Evolutionary conservation across 2,888 invertebrate genomes (phyloP).

Genomic region (Eudasyphora cyanicolor): DNA sequence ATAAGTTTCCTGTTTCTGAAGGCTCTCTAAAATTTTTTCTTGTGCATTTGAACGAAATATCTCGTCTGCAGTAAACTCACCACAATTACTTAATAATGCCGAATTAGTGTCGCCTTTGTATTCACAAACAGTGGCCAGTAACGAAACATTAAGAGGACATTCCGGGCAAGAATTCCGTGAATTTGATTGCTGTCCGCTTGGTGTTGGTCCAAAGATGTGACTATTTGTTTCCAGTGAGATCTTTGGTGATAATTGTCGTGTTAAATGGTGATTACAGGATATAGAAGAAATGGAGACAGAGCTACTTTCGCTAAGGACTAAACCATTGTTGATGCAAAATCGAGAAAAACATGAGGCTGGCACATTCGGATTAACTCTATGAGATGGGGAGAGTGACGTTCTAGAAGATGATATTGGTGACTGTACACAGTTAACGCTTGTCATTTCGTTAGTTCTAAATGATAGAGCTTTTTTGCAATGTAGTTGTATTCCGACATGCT

Average conservation of each 20-base stretch:
- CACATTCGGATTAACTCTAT: constrained; percentile 36
- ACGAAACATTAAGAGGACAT: constrained; percentile 51
- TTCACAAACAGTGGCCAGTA: constrained; percentile 57
- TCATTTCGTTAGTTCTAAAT: neutral
- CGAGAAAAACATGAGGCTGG: constrained; percentile 41
- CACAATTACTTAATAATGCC: constrained; percentile 9
- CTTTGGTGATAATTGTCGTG: constrained; percentile 50
- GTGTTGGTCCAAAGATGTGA: constrained; percentile 60
- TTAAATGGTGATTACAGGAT: constrained; percentile 49
- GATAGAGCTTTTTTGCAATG: neutral
- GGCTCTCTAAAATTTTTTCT: constrained; percentile 45
- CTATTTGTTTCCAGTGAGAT: constrained; percentile 55
- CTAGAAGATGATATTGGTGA: constrained; percentile 57
- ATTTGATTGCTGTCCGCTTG: constrained; percentile 49
- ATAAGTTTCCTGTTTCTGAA: constrained; percentile 31
- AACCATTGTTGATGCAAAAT: constrained; percentile 58
- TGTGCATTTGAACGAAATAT: constrained; percentile 20
- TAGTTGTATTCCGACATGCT: neutral
- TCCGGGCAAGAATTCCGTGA: constrained; percentile 42
- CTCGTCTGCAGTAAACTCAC: constrained; percentile 5
- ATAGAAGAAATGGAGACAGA: constrained; percentile 56
- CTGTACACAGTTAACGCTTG: constrained; percentile 41
- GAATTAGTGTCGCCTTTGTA: constrained; percentile 38
- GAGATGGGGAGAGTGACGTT: constrained; percentile 42
- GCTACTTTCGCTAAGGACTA: constrained; percentile 57